phyloP scores from a whole-genome alignment of 2,888 invertebrate species.

The Cistogaster globosa region DNA sequence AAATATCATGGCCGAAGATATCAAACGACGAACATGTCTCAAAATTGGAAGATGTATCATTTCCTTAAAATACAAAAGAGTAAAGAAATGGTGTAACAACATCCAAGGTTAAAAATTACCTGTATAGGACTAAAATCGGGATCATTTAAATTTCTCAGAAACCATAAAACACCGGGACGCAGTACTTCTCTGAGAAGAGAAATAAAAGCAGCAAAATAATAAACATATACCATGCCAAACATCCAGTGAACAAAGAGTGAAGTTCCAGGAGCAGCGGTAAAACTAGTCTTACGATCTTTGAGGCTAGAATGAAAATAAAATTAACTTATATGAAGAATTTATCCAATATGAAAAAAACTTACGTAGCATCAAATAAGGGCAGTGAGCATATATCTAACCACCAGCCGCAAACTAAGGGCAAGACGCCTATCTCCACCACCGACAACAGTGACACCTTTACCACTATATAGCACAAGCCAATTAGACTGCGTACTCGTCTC shows the following conservation, averaged over 20 bases:
- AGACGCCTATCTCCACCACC: constrained; percentile 97
- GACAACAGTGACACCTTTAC: constrained; percentile 94
- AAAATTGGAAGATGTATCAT: constrained; percentile 99
- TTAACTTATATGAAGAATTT: too few relatives aligned
- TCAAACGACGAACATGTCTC: constrained; percentile 93
- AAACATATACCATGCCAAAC: constrained; percentile 99
- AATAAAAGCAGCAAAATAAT: constrained; percentile 99
- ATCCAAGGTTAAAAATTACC: constrained; percentile 82
- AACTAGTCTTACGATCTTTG: constrained; percentile 93
- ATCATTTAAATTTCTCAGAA: constrained; percentile 98
- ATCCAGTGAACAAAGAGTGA: constrained; percentile 99
- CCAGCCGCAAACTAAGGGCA: constrained; percentile 99
- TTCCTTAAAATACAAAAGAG: constrained; percentile 84
- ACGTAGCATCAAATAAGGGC: constrained; percentile 91
- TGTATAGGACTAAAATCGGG: constrained; percentile 99
- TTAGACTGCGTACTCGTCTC: constrained; percentile 90
- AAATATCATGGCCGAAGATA: constrained; percentile 97
- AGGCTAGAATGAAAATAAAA: constrained; percentile 80
- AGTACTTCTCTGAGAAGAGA: constrained; percentile 95
- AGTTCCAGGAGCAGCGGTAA: constrained; percentile 96
- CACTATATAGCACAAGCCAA: constrained; percentile 94
- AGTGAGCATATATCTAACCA: constrained; percentile 99
- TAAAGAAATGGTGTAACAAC: background rate
- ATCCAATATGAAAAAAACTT: constrained; percentile 84
- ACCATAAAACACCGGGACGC: constrained; percentile 99